phyloP scores from a whole-genome alignment of 2,888 invertebrate genomes.

The Drosophila kuntzei region DNA sequence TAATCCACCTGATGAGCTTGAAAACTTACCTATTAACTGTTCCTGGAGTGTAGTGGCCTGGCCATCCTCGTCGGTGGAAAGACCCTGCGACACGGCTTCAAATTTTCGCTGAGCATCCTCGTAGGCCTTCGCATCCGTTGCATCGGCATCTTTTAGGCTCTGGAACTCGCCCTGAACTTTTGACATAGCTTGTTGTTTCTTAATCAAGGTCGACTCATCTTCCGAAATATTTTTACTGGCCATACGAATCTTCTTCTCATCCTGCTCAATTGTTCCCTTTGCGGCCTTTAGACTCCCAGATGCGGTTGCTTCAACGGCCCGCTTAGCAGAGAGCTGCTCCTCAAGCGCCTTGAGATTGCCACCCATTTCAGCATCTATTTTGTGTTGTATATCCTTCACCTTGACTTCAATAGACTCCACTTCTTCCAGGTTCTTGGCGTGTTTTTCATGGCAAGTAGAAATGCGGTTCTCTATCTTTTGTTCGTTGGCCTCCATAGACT shows the following conservation, averaged over 20 bases:
- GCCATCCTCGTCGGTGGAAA: slow-evolving; percentile 92
- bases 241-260: slow-evolving; percentile 89
- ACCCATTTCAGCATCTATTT: slow-evolving; percentile 89
- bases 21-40: slow-evolving; percentile 91
- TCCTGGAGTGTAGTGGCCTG: slow-evolving; percentile 94
- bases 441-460: slow-evolving; percentile 87
- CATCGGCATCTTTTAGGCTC: slow-evolving; percentile 89
- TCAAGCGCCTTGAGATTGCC: slow-evolving; percentile 89
- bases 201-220: slow-evolving; percentile 88
- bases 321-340: slow-evolving; percentile 87
- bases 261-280: slow-evolving; percentile 89
- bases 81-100: slow-evolving; percentile 94
- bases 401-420: slow-evolving; percentile 87
- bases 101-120: slow-evolving; percentile 91
- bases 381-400: slow-evolving; percentile 88
- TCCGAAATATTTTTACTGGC: slow-evolving; percentile 89
- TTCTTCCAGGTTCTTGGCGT: slow-evolving; percentile 87
- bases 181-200: slow-evolving; percentile 88
- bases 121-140: slow-evolving; percentile 89
- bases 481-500: slow-evolving; percentile 87
- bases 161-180: slow-evolving; percentile 89
- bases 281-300: slow-evolving; percentile 88
- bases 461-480: slow-evolving; percentile 87
- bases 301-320: slow-evolving; percentile 89
- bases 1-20: neutral